phyloP scores from a whole-genome alignment of 2,113 vertebrate genomes.

The Siphamia tubifer region DNA sequence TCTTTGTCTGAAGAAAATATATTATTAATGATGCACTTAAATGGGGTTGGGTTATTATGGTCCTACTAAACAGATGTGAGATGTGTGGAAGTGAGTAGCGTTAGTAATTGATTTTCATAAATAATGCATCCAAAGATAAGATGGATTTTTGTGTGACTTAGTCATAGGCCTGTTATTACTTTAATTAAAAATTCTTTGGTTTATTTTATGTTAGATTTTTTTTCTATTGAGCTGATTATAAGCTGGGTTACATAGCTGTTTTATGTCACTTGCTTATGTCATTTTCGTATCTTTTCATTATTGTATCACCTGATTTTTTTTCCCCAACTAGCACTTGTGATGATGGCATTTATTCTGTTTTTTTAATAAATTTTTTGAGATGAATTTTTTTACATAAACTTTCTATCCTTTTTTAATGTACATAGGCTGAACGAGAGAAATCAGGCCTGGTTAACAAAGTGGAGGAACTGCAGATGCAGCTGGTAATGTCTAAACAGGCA shows the following conservation, averaged over 20 bases:
- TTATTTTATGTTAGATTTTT: background rate
- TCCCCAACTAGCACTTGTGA: too few relatives aligned
- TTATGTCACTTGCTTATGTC: too few relatives aligned
- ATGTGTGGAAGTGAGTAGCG: slow-evolving; percentile 16
- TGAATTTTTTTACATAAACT: too few relatives aligned
- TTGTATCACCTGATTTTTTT: too few relatives aligned
- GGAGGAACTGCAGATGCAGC: slow-evolving; percentile 81
- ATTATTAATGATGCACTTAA: slow-evolving; percentile 62
- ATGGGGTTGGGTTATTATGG: slow-evolving; percentile 44
- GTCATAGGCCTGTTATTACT: too few relatives aligned
- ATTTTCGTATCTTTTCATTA: too few relatives aligned
- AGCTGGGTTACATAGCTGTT: background rate
- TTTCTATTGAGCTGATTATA: background rate
- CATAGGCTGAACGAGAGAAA: slow-evolving; percentile 82
- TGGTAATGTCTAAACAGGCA: slow-evolving; percentile 77
- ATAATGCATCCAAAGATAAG: slow-evolving; percentile 44
- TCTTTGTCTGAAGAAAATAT: slow-evolving; percentile 29
- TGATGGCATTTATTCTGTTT: too few relatives aligned
- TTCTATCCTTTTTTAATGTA: background rate
- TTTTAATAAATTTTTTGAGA: too few relatives aligned
- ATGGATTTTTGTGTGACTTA: background rate
- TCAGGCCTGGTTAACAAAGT: slow-evolving; percentile 71
- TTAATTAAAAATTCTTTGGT: too few relatives aligned
- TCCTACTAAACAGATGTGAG: slow-evolving; percentile 52
- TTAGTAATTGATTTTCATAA: slow-evolving; percentile 34